These are phyloP conservation scores for Melanostoma mellinum DNA, from an alignment of 2,888 invertebrate genomes.

Conservation along the genomic window DNA sequence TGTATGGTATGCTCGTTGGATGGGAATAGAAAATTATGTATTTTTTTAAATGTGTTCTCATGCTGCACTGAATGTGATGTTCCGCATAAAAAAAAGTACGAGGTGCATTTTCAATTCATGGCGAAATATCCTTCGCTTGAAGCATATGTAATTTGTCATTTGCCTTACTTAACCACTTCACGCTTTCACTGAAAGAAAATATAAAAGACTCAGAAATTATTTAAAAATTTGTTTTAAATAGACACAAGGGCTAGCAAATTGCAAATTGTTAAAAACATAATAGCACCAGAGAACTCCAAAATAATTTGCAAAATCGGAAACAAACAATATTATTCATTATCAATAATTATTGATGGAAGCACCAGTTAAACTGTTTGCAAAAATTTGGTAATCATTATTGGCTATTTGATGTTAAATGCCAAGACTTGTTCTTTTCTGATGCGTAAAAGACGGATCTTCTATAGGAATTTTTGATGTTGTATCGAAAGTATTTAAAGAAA, in stretches of 20 bases:
- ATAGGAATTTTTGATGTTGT: constrained; percentile 11
- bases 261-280: not conserved
- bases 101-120: too few relatives aligned
- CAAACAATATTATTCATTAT: not conserved
- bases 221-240: not conserved
- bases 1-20: too few relatives aligned
- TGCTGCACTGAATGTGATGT: too few relatives aligned
- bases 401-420: not conserved
- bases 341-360: not conserved
- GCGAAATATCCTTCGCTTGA: not conserved
- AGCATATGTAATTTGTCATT: constrained; percentile 13
- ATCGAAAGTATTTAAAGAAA: not conserved
- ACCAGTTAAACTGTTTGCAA: constrained; percentile 1
- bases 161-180: constrained; percentile 4
- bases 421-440: not conserved
- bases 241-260: constrained; percentile 11
- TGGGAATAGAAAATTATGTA: too few relatives aligned
- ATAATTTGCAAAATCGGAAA: not conserved
- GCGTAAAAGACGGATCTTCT: not conserved
- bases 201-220: constrained; percentile 12
- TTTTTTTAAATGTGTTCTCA: too few relatives aligned
- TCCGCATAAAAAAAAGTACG: too few relatives aligned
- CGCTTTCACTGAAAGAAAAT: not conserved
- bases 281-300: not conserved
- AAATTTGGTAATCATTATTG: not conserved